Evolutionary conservation across 2,113 vertebrate species (phyloP).

Genomic region (Paratilapia polleni): DNA sequence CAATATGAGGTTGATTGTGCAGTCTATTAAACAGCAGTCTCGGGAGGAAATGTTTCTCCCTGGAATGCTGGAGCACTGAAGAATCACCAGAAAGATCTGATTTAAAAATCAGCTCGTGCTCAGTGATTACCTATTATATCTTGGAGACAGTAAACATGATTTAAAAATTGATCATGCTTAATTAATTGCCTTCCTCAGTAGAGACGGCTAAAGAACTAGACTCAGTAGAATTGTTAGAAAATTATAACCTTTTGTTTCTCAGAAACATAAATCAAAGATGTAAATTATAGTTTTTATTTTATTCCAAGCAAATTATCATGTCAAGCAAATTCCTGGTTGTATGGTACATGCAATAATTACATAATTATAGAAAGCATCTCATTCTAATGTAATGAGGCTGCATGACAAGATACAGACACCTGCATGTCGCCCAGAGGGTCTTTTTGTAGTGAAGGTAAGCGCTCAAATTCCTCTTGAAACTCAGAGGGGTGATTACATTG

Average conservation of each 20-base stretch:
- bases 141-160: slow-evolving; percentile 54
- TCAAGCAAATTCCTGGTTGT: background rate
- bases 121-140: slow-evolving; percentile 65
- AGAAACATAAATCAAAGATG: slow-evolving; percentile 34
- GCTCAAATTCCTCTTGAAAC: slow-evolving; percentile 33
- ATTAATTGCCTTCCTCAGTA: slow-evolving; percentile 30
- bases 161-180: slow-evolving; percentile 43
- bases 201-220: background rate
- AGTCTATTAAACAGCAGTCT: slow-evolving; percentile 67
- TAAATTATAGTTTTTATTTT: slow-evolving; percentile 37
- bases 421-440: slow-evolving; percentile 17
- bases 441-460: background rate
- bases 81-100: slow-evolving; percentile 43
- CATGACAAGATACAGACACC: slow-evolving; percentile 32
- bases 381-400: background rate
- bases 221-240: slow-evolving; percentile 22
- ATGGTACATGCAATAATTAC: background rate
- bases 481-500: slow-evolving; percentile 53
- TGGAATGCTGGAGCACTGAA: slow-evolving; percentile 33
- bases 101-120: slow-evolving; percentile 29
- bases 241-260: slow-evolving; percentile 44
- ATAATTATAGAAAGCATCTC: slow-evolving; percentile 1
- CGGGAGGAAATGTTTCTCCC: slow-evolving; percentile 56
- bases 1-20: slow-evolving; percentile 75
- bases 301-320: slow-evolving; percentile 9